These are phyloP conservation scores for Glareola pratincola DNA, from an alignment of 2,113 vertebrate genomes.

Conservation along the genomic window DNA sequence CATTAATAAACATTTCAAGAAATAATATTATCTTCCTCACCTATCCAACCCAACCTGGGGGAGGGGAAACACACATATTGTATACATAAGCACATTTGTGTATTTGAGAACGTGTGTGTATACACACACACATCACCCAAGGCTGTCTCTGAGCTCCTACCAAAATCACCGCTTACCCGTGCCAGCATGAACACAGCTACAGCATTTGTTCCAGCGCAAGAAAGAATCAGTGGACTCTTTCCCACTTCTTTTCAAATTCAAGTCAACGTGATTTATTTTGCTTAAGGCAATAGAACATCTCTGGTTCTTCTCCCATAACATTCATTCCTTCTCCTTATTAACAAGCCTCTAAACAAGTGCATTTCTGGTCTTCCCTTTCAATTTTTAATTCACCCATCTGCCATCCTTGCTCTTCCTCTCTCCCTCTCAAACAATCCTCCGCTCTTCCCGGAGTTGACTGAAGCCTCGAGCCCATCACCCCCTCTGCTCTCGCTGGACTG, in stretches of 20 bases:
- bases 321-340: background rate
- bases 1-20: background rate
- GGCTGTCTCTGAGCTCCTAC: background rate
- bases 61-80: background rate
- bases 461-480: background rate
- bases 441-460: background rate
- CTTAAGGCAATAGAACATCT: background rate
- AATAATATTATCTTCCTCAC: background rate
- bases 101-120: background rate
- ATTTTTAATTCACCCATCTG: background rate
- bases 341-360: background rate
- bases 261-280: background rate
- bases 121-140: background rate
- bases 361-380: background rate
- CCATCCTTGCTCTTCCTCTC: background rate
- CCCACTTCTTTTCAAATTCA: background rate
- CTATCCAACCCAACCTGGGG: background rate
- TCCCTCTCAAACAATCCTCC: background rate
- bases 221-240: background rate
- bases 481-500: background rate
- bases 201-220: background rate
- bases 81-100: background rate
- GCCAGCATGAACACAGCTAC: background rate
- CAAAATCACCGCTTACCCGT: background rate
- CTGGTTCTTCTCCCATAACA: background rate